These are phyloP conservation scores for Capreolus pygargus DNA, from an alignment of 2,113 vertebrate species.

Conservation along the genomic window DNA sequence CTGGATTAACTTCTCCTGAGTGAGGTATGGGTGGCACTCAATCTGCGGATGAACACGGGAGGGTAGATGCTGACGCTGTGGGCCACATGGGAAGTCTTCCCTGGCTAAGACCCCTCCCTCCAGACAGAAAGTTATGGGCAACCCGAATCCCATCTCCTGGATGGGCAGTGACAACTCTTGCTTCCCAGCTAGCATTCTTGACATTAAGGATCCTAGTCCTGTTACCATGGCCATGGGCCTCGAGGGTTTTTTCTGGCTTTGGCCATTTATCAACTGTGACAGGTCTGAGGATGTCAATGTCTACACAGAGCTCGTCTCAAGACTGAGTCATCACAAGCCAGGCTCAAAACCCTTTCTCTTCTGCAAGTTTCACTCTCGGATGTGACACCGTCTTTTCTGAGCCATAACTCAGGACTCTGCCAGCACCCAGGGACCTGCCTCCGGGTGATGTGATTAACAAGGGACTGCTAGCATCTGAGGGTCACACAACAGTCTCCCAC, in stretches of 20 bases:
- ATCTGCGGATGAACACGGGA: constrained; percentile 79
- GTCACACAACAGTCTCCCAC: background rate
- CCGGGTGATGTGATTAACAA: background rate
- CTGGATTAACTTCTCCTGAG: constrained; percentile 90
- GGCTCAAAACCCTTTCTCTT: background rate
- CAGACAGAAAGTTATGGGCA: background rate
- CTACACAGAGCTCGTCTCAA: background rate
- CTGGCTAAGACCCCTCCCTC: no score
- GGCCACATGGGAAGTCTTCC: background rate
- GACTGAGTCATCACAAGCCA: background rate
- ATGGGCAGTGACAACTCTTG: background rate
- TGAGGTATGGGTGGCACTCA: constrained; percentile 94
- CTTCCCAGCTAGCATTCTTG: background rate
- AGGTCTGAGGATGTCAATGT: background rate
- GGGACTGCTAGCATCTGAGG: background rate
- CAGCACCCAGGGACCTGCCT: background rate
- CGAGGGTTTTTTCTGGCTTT: background rate
- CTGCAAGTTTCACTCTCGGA: background rate
- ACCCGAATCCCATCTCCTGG: background rate
- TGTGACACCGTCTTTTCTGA: background rate
- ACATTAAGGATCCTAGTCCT: background rate
- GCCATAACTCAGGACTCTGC: background rate
- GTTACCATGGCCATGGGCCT: background rate
- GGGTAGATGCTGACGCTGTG: background rate
- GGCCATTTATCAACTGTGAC: background rate